Conservation (phyloP, 2,113 vertebrate species). For the Sardina pilchardus region DNA sequence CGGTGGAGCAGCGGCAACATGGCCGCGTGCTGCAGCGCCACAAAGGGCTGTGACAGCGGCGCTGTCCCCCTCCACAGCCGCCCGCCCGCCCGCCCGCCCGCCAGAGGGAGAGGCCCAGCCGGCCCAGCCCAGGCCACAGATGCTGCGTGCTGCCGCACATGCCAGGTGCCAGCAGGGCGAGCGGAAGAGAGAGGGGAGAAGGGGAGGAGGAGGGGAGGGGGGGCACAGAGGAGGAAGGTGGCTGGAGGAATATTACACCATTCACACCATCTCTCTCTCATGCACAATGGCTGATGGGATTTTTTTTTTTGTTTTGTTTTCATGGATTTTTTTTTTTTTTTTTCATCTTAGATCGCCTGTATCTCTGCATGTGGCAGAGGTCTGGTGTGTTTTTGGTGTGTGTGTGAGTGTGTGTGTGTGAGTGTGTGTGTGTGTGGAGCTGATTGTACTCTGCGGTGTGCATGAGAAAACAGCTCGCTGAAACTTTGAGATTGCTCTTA, state of each 20-base stretch:
- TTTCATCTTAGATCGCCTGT: background rate
- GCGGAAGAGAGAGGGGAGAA: background rate
- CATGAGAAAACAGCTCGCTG: conserved; percentile 45
- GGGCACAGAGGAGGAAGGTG: background rate
- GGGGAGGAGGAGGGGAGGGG: too few species aligned
- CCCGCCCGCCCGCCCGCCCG: background rate
- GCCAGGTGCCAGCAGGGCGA: background rate
- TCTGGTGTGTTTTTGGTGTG: conserved; percentile 21
- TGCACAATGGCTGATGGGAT: too few species aligned
- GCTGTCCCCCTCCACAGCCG: background rate
- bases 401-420: conserved; percentile 22
- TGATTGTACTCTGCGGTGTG: conserved; percentile 22
- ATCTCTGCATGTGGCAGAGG: conserved; percentile 16
- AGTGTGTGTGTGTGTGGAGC: conserved; percentile 16
- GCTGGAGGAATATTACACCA: background rate
- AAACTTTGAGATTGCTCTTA: conserved; percentile 65
- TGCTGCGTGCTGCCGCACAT: background rate
- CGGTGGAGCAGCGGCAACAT: too few species aligned
- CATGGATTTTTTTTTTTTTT: background rate
- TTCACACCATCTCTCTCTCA: background rate
- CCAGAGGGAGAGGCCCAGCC: background rate
- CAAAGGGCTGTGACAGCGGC: conserved; percentile 27
- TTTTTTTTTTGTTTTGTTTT: background rate
- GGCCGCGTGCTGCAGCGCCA: background rate
- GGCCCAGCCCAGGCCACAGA: background rate